phyloP scores from a whole-genome alignment of 2,888 invertebrate genomes.

The Drosophila longiperda region DNA sequence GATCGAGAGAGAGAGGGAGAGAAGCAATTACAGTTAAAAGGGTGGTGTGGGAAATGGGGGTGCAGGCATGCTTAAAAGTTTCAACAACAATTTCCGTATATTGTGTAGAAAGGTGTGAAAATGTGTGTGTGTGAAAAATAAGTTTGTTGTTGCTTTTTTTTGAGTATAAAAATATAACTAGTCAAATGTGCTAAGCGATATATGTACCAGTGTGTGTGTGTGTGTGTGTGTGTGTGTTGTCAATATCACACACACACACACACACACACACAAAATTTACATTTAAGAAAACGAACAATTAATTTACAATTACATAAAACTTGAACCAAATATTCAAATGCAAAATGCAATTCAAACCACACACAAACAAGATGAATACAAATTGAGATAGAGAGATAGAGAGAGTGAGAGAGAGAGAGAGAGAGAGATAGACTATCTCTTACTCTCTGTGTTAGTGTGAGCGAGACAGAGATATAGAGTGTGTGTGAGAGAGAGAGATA shows the following conservation, averaged over 20 bases:
- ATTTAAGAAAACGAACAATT: slow-evolving; percentile 64
- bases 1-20: background rate
- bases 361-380: slow-evolving; percentile 38
- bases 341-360: slow-evolving; percentile 33
- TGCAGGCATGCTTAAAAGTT: slow-evolving; percentile 57
- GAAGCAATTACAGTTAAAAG: slow-evolving; percentile 12
- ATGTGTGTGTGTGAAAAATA: slow-evolving; percentile 34
- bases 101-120: slow-evolving; percentile 57
- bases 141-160: slow-evolving; percentile 23
- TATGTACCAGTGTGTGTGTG: slow-evolving; percentile 17
- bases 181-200: slow-evolving; percentile 22
- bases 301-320: slow-evolving; percentile 65
- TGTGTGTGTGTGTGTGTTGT: slow-evolving; percentile 18
- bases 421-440: background rate
- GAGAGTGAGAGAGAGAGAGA: slow-evolving; percentile 7
- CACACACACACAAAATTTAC: slow-evolving; percentile 25
- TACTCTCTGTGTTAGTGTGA: slow-evolving; percentile 26
- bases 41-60: background rate
- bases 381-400: slow-evolving; percentile 14
- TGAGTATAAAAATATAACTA: slow-evolving; percentile 24
- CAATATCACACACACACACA: slow-evolving; percentile 39
- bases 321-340: slow-evolving; percentile 50
- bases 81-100: slow-evolving; percentile 67
- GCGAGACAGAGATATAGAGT: slow-evolving; percentile 4
- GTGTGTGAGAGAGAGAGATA: background rate